Percentiles rank a stretch among this genome's conserved stretches.
Conservation (phyloP, 1,140 invertebrate genomes). For the Heliconius eleuchia region DNA sequence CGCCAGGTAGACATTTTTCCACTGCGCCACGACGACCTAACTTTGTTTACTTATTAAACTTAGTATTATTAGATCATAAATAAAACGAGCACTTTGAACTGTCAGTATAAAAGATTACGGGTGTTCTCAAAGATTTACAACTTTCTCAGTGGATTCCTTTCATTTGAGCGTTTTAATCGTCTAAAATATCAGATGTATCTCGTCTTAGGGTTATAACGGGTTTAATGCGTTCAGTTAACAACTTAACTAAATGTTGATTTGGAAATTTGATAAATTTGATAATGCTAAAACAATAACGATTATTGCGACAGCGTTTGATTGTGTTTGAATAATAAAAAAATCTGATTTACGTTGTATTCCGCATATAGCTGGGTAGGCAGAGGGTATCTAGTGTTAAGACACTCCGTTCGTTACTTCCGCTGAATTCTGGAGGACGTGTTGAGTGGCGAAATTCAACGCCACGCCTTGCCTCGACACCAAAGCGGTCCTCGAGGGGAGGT, state of each 20-base stretch:
- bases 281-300: no score
- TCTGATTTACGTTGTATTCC: no score
- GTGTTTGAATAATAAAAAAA: no score
- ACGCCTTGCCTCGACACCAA: no score
- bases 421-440: no score
- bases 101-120: constrained; percentile 35
- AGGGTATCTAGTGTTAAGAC: no score
- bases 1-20: not conserved
- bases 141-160: constrained; percentile 34
- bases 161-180: constrained; percentile 24
- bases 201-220: not conserved
- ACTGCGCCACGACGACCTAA: not conserved
- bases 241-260: constrained; percentile 9
- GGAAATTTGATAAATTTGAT: not conserved
- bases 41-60: not conserved
- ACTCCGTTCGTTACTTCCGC: no score
- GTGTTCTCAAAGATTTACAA: constrained; percentile 33
- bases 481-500: no score
- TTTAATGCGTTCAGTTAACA: not conserved
- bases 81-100: constrained; percentile 38
- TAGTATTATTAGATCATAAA: constrained; percentile 37
- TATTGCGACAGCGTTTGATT: no score
- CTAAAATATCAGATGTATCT: constrained; percentile 17
- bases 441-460: no score
- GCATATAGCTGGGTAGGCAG: no score